These are phyloP conservation scores for Empidonax traillii DNA, from an alignment of 2,113 vertebrate species.

Conservation along the genomic window DNA sequence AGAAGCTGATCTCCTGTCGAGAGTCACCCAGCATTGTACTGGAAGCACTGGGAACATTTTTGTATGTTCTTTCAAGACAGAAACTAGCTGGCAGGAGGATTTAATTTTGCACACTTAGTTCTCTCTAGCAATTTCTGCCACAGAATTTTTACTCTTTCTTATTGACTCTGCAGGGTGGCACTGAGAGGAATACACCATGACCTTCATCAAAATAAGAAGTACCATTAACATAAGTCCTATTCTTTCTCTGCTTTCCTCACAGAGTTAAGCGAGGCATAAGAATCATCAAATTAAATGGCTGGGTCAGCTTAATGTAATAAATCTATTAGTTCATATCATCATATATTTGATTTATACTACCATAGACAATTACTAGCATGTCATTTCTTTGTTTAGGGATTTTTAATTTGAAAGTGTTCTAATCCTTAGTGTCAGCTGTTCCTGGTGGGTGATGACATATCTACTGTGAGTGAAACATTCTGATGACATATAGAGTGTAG, in stretches of 20 bases:
- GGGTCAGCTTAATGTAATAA: constrained; percentile 63
- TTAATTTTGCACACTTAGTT: not conserved
- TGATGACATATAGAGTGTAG: constrained; percentile 71
- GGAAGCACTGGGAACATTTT: not conserved
- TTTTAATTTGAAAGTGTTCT: constrained; percentile 72
- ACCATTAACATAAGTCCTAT: not conserved
- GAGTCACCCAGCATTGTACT: not conserved
- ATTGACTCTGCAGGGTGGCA: not conserved
- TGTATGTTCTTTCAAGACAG: not conserved
- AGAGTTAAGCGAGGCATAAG: not conserved
- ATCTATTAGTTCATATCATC: constrained; percentile 61
- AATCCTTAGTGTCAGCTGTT: constrained; percentile 73
- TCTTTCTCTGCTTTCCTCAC: constrained; percentile 24
- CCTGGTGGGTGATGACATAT: constrained; percentile 71
- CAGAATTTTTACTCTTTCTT: not conserved
- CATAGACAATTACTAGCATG: constrained; percentile 64
- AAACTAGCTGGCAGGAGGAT: not conserved
- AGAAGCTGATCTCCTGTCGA: not conserved
- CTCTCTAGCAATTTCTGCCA: not conserved
- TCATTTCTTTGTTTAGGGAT: constrained; percentile 70
- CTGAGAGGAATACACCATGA: not conserved
- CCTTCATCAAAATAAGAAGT: constrained; percentile 13
- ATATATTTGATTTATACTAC: constrained; percentile 66
- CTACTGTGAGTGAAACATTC: constrained; percentile 68
- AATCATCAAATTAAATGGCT: constrained; percentile 54